Evolutionary conservation across 2,113 vertebrate genomes (phyloP).

Genomic region (Nycticebus coucang): DNA sequence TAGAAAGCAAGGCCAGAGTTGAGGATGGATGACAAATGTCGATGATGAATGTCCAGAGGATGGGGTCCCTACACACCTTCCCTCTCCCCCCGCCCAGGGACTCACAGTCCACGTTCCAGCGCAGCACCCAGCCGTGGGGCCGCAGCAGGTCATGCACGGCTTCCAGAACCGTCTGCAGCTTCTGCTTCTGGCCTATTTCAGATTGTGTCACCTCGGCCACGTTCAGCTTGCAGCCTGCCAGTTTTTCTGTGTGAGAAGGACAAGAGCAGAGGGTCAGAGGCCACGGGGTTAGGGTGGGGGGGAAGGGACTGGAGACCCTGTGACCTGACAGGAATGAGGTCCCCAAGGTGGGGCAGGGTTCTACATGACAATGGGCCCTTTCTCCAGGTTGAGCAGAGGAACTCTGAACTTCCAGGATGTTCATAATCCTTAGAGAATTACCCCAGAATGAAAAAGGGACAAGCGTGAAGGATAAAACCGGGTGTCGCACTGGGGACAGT

Average conservation of each 20-base stretch:
- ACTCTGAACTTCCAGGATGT: background rate
- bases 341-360: rapidly evolving
- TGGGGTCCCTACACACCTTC: rapidly evolving
- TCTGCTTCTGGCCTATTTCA: constrained; percentile 97
- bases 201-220: constrained; percentile 98
- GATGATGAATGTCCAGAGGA: rapidly evolving
- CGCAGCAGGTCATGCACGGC: constrained; percentile 92
- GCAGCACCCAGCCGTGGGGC: constrained; percentile 92
- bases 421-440: background rate
- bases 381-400: rapidly evolving
- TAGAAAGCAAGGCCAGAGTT: rapidly evolving
- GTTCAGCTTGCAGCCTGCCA: constrained; percentile 92
- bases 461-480: rapidly evolving
- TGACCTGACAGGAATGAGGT: rapidly evolving
- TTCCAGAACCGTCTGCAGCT: constrained; percentile 95
- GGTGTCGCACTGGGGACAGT: background rate
- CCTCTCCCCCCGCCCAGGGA: background rate
- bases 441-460: rapidly evolving
- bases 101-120: constrained; percentile 97
- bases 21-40: rapidly evolving
- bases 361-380: rapidly evolving
- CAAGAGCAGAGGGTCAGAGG: background rate
- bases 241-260: constrained; percentile 88
- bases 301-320: background rate
- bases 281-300: too few relatives aligned